Percentiles rank a stretch among this genome's conserved stretches.
Evolutionary conservation across 2,797 vertebrate species (phyloP).

Genomic region (Chaenodraco wilsoni): DNA sequence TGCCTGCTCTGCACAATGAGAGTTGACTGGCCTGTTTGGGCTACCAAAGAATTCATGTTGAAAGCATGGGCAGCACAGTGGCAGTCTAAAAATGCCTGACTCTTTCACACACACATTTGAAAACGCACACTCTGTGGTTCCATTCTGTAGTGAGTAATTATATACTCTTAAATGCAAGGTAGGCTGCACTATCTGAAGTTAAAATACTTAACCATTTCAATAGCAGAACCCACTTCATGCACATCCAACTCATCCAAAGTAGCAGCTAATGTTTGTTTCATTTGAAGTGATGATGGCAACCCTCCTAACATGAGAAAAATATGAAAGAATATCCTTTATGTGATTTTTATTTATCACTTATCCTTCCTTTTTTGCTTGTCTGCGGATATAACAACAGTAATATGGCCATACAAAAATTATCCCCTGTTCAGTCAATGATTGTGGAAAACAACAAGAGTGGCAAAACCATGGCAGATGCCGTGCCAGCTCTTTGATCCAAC

Average conservation of each 20-base stretch:
- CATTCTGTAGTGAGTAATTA: constrained; percentile 18
- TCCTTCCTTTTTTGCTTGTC: not conserved
- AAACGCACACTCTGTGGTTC: constrained; percentile 10
- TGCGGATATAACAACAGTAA: not conserved
- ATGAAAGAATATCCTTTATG: not conserved
- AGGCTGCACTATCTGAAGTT: constrained; percentile 5
- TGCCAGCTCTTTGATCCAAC: constrained; percentile 39
- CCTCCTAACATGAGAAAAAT: not conserved
- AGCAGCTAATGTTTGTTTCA: not conserved
- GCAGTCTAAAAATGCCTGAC: constrained; percentile 59
- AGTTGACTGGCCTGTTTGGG: constrained; percentile 60
- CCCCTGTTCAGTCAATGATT: constrained; percentile 27
- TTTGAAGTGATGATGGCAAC: not conserved
- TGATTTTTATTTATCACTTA: not conserved
- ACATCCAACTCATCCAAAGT: not conserved
- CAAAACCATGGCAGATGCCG: constrained; percentile 40
- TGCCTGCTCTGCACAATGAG: constrained; percentile 71
- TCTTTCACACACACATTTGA: constrained; percentile 16
- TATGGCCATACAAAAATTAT: constrained; percentile 26
- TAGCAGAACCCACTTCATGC: not conserved
- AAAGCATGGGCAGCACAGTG: constrained; percentile 57
- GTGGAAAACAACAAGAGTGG: constrained; percentile 29
- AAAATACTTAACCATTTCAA: constrained; percentile 2
- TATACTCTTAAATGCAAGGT: constrained; percentile 17
- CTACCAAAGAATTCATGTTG: constrained; percentile 71